These are phyloP conservation scores for Limonius californicus DNA, from an alignment of 1,140 invertebrate genomes.

Conservation along the genomic window DNA sequence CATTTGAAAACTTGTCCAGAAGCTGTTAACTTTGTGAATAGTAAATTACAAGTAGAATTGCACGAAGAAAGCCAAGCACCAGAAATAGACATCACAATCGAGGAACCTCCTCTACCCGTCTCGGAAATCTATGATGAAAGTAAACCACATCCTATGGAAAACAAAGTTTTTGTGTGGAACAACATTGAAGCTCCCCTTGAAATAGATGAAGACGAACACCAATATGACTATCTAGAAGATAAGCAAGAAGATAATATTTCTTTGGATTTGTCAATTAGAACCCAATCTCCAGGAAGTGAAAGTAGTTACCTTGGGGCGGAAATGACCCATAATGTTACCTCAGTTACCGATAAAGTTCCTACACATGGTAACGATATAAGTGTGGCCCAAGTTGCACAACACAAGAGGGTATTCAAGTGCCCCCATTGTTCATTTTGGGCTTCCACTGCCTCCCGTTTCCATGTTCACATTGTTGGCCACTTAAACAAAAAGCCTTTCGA, in stretches of 20 bases:
- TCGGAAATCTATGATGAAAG: slow-evolving; percentile 29
- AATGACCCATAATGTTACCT: slow-evolving; percentile 15
- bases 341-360: slow-evolving; percentile 42
- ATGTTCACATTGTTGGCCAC: slow-evolving; percentile 89
- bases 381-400: slow-evolving; percentile 44
- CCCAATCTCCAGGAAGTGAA: slow-evolving; percentile 43
- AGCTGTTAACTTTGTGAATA: slow-evolving; percentile 46
- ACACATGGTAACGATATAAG: slow-evolving; percentile 47
- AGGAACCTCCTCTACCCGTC: background rate
- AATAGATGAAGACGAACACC: slow-evolving; percentile 46
- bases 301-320: slow-evolving; percentile 35
- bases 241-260: slow-evolving; percentile 40
- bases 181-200: slow-evolving; percentile 49
- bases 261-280: slow-evolving; percentile 40
- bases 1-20: slow-evolving; percentile 68
- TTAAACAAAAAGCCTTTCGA: slow-evolving; percentile 91
- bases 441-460: slow-evolving; percentile 84
- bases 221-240: slow-evolving; percentile 41
- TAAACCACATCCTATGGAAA: slow-evolving; percentile 67
- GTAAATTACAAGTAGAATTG: slow-evolving; percentile 29
- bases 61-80: slow-evolving; percentile 35
- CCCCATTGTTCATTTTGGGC: slow-evolving; percentile 89
- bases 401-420: slow-evolving; percentile 73
- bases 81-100: slow-evolving; percentile 26
- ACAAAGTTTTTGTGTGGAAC: slow-evolving; percentile 74